A percentile compares a stretch with the other conserved stretches of the same genome.
Evolutionary conservation across 1,140 invertebrate species (phyloP).

Genomic region (Archivesica marissinica): DNA sequence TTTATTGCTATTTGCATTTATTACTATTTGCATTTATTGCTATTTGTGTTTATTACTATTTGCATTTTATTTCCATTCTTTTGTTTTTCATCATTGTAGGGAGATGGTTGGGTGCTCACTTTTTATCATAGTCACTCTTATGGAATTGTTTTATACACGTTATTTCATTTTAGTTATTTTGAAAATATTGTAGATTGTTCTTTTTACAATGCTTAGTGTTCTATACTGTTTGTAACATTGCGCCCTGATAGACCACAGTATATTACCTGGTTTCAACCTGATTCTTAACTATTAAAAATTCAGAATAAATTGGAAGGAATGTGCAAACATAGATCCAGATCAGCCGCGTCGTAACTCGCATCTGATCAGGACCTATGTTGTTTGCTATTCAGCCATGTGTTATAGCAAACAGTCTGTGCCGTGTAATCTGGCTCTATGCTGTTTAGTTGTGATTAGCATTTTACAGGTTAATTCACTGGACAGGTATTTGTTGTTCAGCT

Average conservation of each 20-base stretch:
- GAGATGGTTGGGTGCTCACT: slow-evolving; percentile 29
- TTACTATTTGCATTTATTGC: neutral
- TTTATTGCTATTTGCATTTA: slow-evolving; percentile 20
- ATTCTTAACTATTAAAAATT: no score
- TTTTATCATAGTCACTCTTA: slow-evolving; percentile 36
- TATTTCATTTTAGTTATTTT: slow-evolving; percentile 29
- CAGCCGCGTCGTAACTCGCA: no score
- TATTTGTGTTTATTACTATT: slow-evolving; percentile 13
- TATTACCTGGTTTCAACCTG: neutral
- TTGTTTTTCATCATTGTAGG: neutral
- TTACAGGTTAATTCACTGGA: no score
- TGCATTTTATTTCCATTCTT: slow-evolving; percentile 1
- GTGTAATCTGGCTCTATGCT: no score
- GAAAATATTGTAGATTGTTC: slow-evolving; percentile 15
- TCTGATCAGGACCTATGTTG: no score
- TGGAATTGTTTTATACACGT: slow-evolving; percentile 30
- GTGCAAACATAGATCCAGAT: no score
- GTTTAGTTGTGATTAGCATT: no score
- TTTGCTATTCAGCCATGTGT: no score
- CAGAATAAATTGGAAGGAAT: no score
- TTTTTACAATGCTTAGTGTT: slow-evolving; percentile 6
- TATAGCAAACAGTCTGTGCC: no score
- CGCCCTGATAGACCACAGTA: neutral
- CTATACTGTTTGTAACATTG: slow-evolving; percentile 7
- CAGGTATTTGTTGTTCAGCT: no score